phyloP scores from a whole-genome alignment of 2,797 vertebrate genomes.

The Mormyrus proboscirostris region DNA sequence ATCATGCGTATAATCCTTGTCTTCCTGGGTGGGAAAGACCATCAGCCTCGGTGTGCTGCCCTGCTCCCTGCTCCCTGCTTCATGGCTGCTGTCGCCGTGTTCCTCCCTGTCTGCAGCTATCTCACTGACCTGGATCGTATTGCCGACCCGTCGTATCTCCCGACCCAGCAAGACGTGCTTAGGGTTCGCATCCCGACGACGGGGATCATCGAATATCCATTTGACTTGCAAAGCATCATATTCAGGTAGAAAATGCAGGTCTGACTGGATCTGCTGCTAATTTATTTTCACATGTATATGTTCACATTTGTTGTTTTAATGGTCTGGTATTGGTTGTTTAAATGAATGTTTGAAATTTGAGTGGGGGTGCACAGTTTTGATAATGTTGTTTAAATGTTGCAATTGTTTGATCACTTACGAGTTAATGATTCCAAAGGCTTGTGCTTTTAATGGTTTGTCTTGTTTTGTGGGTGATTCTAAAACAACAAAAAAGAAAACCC shows the following conservation, averaged over 20 bases:
- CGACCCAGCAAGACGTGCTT: conserved; percentile 76
- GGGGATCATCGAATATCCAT: conserved; percentile 76
- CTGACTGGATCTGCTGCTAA: conserved; percentile 5
- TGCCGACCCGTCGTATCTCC: conserved; percentile 66
- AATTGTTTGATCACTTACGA: neutral
- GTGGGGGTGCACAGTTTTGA: neutral
- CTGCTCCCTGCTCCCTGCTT: conserved; percentile 50
- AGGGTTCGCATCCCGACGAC: conserved; percentile 78
- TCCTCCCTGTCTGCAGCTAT: conserved; percentile 58
- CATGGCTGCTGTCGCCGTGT: conserved; percentile 47
- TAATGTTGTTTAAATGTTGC: neutral
- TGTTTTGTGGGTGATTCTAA: neutral
- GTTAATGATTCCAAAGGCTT: neutral
- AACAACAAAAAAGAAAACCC: neutral
- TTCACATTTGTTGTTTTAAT: neutral
- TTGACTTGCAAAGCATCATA: conserved; percentile 80
- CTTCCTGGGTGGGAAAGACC: neutral
- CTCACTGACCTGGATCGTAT: conserved; percentile 76
- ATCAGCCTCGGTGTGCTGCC: conserved; percentile 11
- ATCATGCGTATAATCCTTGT: neutral
- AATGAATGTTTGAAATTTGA: neutral
- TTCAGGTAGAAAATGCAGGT: conserved; percentile 66
- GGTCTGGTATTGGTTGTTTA: neutral
- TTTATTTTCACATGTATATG: neutral
- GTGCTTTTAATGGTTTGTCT: neutral